Evolutionary conservation across 1,140 invertebrate genomes (phyloP).

Genomic region (Matsumurasca onukii): DNA sequence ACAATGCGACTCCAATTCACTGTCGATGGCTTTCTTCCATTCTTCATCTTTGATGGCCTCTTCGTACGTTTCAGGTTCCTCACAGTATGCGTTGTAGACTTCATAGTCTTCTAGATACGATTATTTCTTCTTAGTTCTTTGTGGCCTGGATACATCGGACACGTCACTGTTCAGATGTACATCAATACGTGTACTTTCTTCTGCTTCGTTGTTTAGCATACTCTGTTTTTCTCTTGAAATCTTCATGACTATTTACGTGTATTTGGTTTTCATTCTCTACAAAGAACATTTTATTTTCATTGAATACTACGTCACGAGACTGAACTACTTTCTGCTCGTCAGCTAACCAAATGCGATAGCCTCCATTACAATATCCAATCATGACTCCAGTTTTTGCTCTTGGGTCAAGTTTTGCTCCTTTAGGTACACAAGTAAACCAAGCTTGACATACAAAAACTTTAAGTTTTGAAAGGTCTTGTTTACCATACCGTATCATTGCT

Average conservation of each 20-base stretch:
- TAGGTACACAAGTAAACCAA: constrained; percentile 24
- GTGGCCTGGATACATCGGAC: background rate
- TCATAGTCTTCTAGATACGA: constrained; percentile 22
- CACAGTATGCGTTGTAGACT: constrained; percentile 30
- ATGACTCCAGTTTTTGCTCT: constrained; percentile 23
- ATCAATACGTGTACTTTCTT: constrained; percentile 3
- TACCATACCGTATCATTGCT: constrained; percentile 12
- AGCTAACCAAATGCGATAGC: constrained; percentile 14
- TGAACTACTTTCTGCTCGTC: constrained; percentile 24
- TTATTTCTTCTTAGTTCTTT: background rate
- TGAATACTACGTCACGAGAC: constrained; percentile 27
- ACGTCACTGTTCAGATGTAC: too few species aligned
- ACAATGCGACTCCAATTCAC: constrained; percentile 45
- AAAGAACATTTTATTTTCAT: constrained; percentile 21
- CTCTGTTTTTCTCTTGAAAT: constrained; percentile 5
- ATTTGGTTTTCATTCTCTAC: constrained; percentile 22
- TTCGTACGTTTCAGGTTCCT: constrained; percentile 36
- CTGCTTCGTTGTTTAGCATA: constrained; percentile 14
- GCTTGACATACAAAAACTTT: constrained; percentile 31
- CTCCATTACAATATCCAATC: constrained; percentile 21
- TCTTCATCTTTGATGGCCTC: constrained; percentile 46
- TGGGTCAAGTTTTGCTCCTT: constrained; percentile 29
- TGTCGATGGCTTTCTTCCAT: constrained; percentile 48
- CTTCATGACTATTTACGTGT: background rate
- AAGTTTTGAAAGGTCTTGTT: constrained; percentile 26